Conservation (phyloP, 2,888 invertebrate genomes). For the Aphidius colemani region DNA sequence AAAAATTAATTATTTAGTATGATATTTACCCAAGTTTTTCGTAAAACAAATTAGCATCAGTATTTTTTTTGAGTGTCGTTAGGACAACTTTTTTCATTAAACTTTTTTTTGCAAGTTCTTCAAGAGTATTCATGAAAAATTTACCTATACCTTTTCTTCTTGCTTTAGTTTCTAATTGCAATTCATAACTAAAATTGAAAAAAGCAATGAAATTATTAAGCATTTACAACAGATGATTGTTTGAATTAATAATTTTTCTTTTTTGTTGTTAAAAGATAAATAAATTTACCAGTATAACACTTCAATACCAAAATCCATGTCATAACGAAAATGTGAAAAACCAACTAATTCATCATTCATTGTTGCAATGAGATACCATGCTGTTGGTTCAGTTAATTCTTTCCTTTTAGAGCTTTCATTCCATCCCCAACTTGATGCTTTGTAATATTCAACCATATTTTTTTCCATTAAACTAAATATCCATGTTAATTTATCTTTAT, state of each 20-base stretch:
- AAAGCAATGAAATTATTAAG: constrained; percentile 11
- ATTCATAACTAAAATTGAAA: constrained; percentile 73
- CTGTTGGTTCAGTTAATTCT: constrained; percentile 69
- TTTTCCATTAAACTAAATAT: constrained; percentile 75
- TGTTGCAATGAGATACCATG: constrained; percentile 68
- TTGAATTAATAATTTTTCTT: background rate
- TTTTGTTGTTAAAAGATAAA: background rate
- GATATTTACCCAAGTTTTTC: constrained; percentile 71
- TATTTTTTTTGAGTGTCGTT: constrained; percentile 82
- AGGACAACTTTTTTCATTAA: constrained; percentile 81
- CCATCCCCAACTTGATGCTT: constrained; percentile 67
- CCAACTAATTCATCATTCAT: constrained; percentile 64
- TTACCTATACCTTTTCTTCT: constrained; percentile 82
- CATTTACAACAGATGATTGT: background rate
- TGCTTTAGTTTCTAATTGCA: constrained; percentile 75
- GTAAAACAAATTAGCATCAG: constrained; percentile 74
- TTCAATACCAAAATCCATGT: constrained; percentile 69
- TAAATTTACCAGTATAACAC: constrained; percentile 72
- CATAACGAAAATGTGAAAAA: constrained; percentile 77
- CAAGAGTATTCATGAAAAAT: constrained; percentile 78
- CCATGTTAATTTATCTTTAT: constrained; percentile 68
- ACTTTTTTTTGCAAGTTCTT: constrained; percentile 74
- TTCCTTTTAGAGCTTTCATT: constrained; percentile 67
- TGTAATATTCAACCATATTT: constrained; percentile 80
- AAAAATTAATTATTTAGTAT: constrained; percentile 4